phyloP scores from a whole-genome alignment of 2,797 vertebrate genomes.

The Neosilurus mollespiculum region DNA sequence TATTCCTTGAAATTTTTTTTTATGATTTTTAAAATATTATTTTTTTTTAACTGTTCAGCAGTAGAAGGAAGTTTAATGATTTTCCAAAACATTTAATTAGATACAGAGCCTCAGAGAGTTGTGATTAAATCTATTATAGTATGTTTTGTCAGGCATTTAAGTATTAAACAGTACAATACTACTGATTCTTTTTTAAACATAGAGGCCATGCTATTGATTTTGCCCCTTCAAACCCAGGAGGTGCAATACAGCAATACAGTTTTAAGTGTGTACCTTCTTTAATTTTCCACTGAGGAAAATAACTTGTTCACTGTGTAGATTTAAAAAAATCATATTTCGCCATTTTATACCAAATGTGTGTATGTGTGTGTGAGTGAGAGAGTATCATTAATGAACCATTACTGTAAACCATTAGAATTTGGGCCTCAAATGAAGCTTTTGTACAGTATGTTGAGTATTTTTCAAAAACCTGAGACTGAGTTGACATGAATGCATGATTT shows the following conservation, averaged over 20 bases:
- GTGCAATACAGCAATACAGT: neutral
- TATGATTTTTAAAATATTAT: neutral
- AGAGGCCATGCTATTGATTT: neutral
- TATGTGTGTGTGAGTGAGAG: neutral
- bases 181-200: neutral
- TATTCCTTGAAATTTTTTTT: neutral
- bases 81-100: neutral
- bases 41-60: neutral
- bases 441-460: slow-evolving; percentile 11
- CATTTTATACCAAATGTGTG: slow-evolving; percentile 38
- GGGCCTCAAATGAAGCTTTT: neutral
- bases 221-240: neutral
- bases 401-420: slow-evolving; percentile 38
- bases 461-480: neutral
- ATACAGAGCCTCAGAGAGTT: neutral
- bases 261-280: neutral
- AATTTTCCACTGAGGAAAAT: neutral
- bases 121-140: neutral
- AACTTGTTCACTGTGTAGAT: neutral
- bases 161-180: neutral
- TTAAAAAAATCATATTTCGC: slow-evolving; percentile 19
- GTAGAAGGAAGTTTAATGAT: neutral
- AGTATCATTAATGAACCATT: slow-evolving; percentile 28
- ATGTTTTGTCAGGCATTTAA: neutral
- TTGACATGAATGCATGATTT: neutral